Conservation (phyloP, 1,140 invertebrate genomes). For the Contarinia nasturtii region DNA sequence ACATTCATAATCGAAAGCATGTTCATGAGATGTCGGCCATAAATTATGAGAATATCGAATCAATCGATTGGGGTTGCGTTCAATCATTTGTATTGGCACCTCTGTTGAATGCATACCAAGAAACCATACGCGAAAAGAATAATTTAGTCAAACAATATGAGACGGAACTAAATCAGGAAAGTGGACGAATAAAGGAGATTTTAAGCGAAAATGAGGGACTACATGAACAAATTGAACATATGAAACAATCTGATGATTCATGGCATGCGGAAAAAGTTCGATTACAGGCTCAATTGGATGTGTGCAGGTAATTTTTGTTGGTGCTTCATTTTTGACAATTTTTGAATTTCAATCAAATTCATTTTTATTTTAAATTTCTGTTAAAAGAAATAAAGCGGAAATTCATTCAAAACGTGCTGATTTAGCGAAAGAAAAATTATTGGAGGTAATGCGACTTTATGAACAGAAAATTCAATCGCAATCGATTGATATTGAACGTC, state of each 20-base stretch:
- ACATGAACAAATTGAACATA: constrained; percentile 30
- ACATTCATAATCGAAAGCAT: constrained; percentile 2
- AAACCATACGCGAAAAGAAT: constrained; percentile 41
- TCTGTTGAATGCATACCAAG: constrained; percentile 44
- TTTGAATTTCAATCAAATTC: no score
- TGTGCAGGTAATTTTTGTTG: constrained; percentile 17
- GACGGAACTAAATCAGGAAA: constrained; percentile 36
- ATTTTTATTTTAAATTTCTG: neutral
- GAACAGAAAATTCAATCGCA: constrained; percentile 36
- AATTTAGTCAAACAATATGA: constrained; percentile 38
- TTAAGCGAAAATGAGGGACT: constrained; percentile 40
- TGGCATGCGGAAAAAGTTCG: constrained; percentile 20
- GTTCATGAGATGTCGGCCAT: constrained; percentile 1
- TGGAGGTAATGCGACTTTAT: constrained; percentile 35
- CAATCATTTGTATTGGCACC: constrained; percentile 34
- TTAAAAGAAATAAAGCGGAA: constrained; percentile 15
- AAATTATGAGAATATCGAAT: neutral
- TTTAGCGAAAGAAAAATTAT: constrained; percentile 34
- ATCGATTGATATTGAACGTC: constrained; percentile 33
- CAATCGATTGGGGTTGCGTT: constrained; percentile 28
- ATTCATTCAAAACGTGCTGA: constrained; percentile 24
- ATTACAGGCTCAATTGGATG: constrained; percentile 18
- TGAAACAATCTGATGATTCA: constrained; percentile 28
- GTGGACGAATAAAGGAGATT: constrained; percentile 35
- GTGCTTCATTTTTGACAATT: no score